These are phyloP conservation scores for Cantharis rufa DNA, from an alignment of 2,888 invertebrate genomes.

Conservation along the genomic window DNA sequence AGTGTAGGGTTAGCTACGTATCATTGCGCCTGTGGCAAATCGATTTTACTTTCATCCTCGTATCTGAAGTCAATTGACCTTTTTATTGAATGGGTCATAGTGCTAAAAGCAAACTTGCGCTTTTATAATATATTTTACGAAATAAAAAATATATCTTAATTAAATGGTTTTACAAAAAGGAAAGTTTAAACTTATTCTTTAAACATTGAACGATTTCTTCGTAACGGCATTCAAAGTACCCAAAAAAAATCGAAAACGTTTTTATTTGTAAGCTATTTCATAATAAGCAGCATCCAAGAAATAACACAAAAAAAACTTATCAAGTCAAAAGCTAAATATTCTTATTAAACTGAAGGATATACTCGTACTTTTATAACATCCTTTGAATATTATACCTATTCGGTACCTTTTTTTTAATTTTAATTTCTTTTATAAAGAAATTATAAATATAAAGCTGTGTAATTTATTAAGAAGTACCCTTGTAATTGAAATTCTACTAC, in stretches of 20 bases:
- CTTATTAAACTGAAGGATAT: neutral
- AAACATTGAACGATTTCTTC: neutral
- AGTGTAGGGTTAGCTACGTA: constrained; percentile 38
- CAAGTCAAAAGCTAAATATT: neutral
- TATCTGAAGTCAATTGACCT: constrained; percentile 48
- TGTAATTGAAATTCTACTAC: neutral
- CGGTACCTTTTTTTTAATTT: neutral
- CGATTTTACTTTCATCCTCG: constrained; percentile 47
- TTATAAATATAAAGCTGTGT: neutral
- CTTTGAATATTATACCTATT: neutral
- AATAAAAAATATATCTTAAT: neutral
- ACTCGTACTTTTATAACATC: neutral
- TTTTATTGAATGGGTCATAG: constrained; percentile 47
- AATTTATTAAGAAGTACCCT: neutral
- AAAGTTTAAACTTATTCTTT: neutral
- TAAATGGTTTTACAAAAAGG: neutral
- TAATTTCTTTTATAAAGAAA: neutral
- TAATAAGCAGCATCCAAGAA: neutral
- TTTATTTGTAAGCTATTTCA: neutral
- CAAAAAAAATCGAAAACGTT: neutral
- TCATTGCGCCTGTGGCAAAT: constrained; percentile 44
- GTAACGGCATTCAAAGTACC: neutral
- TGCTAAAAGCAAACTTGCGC: constrained; percentile 36
- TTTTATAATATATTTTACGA: constrained; percentile 2
- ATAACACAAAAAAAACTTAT: neutral